Base-by-base conservation (phyloP, 1,140 invertebrate species). In the Drosophila punjabiensis region DNA sequence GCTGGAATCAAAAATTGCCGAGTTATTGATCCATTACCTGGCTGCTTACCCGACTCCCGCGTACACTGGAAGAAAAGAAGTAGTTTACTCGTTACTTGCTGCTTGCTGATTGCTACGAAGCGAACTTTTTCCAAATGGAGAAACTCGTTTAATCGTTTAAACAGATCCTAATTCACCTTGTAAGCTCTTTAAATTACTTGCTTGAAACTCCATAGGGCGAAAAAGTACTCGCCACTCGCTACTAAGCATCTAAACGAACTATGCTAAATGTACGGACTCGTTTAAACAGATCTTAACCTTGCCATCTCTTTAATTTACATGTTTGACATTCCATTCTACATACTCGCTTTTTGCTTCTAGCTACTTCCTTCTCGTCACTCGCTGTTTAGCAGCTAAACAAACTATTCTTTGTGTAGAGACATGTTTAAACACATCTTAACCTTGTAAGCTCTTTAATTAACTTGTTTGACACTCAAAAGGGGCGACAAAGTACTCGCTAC, bases 11-110 rank as follows among this genome's bases (percentile, higher is more conserved):
- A 75, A 75, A 74, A 74, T 45, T 67, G 64, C 39, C 64, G 28
- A 67, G 69, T 37, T 74, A 62, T 78, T 78, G 65, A 78, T 78
- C 56, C 75, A 78, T 78, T 78, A 78, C 58, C 70, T 39, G 56
- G 35, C 53, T 73, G 70, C 35, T 74, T 74, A 28, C 30, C 55
- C 20, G 32, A 3, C 60, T 14, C 5, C 5, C 14, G 16, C 0
- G 6, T 65, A 13, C 37, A 71, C 35, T 8, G 45, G 1, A 33
- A 59, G 43, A 50, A 52, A 66, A 1, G 16, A 9, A n/a, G 9
- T 43, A 4, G n/a, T n/a, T 16, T 14, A 28, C 4, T 14, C 8
- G 24, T 16, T 2, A 24, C 47, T 6, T 0, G 43, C 43, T 24
- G 24, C 24, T 24, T 24, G 24, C 24, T 24, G 3, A 24, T 24